phyloP scores from a whole-genome alignment of 2,888 invertebrate species.

The Xestia xanthographa region DNA sequence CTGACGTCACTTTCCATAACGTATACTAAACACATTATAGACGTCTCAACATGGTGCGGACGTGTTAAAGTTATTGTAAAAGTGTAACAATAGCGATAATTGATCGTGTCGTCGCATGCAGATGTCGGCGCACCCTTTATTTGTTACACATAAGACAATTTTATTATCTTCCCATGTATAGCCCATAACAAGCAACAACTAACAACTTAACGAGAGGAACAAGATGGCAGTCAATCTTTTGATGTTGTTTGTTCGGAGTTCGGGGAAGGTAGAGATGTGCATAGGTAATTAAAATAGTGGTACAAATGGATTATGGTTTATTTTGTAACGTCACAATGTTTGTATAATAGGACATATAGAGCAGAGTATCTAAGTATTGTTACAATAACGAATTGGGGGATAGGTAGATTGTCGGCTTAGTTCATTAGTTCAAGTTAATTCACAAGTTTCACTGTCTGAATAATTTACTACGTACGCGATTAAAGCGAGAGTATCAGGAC shows the following conservation, averaged over 20 bases:
- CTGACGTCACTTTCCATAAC: constrained; percentile 45
- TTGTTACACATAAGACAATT: constrained; percentile 72
- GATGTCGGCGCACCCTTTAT: constrained; percentile 82
- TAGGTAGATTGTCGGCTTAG: too few species aligned
- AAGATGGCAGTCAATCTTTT: constrained; percentile 82
- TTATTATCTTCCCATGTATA: constrained; percentile 80
- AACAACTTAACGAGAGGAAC: constrained; percentile 63
- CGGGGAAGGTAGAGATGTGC: constrained; percentile 40
- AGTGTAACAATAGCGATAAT: constrained; percentile 85
- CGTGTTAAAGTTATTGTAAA: constrained; percentile 82
- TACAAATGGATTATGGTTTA: constrained; percentile 17
- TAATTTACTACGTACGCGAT: background rate
- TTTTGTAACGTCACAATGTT: constrained; percentile 13
- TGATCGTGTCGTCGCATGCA: constrained; percentile 85
- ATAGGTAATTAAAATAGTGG: constrained; percentile 38
- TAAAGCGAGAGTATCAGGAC: background rate
- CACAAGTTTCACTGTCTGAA: background rate
- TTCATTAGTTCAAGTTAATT: background rate
- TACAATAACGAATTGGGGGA: background rate
- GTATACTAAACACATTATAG: constrained; percentile 49
- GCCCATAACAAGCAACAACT: constrained; percentile 46
- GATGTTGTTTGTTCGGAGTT: constrained; percentile 69
- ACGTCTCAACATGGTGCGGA: constrained; percentile 82
- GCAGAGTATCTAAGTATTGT: background rate
- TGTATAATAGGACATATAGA: background rate